These are phyloP conservation scores for Ochotona princeps DNA, from an alignment of 2,113 vertebrate species.

Conservation along the genomic window DNA sequence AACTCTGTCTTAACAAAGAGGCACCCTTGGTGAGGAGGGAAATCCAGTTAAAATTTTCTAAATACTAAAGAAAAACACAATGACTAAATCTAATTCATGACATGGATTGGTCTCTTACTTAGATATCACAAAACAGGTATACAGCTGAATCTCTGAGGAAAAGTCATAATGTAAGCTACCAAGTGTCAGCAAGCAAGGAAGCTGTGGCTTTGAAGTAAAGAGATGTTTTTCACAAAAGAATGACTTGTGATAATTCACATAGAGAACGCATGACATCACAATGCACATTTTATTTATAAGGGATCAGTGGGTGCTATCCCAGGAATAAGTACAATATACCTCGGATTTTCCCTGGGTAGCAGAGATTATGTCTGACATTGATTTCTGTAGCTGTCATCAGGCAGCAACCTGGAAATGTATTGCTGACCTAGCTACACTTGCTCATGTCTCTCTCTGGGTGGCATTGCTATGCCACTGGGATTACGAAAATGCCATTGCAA, in stretches of 20 bases:
- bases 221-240: constrained; percentile 68
- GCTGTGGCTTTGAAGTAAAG: constrained; percentile 50
- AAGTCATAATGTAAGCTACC: constrained; percentile 14
- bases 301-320: constrained; percentile 82
- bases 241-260: constrained; percentile 63
- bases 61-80: background rate
- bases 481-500: background rate
- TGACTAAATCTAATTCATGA: constrained; percentile 34
- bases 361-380: constrained; percentile 80
- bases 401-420: constrained; percentile 78
- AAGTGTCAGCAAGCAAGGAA: constrained; percentile 34
- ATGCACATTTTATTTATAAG: constrained; percentile 79
- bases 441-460: constrained; percentile 58
- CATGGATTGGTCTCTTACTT: background rate
- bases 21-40: background rate
- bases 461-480: background rate
- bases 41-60: constrained; percentile 21
- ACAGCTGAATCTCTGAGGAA: background rate
- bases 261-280: constrained; percentile 73
- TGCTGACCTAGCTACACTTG: constrained; percentile 66
- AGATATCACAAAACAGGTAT: background rate
- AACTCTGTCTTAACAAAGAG: background rate
- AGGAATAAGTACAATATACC: constrained; percentile 78
- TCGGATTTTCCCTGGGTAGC: constrained; percentile 76
- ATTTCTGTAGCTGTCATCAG: constrained; percentile 79